Base-by-base conservation (phyloP, 1,140 invertebrate species). In the Lepidurus apus region DNA sequence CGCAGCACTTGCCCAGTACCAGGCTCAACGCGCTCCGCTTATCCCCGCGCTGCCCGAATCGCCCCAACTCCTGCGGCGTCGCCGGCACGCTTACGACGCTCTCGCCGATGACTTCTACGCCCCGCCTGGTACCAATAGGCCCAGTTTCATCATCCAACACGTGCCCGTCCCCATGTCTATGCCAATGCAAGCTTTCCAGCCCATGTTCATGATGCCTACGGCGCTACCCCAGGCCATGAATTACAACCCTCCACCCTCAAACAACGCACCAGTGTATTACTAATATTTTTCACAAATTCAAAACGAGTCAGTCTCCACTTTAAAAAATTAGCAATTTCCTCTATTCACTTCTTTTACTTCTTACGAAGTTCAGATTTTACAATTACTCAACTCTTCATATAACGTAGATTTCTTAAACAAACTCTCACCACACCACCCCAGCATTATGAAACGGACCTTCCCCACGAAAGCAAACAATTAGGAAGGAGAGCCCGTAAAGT, bases 121-220 rank as follows among this genome's bases (percentile, higher is more conserved):
- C 9, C 8, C 4, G 53, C 53, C 53, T 1, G 17, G n/a, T 17
- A 7, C 21, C 17, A 65, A 65, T 21, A 65, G 17, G 8, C 53
- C 53, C 13, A 65, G 21, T 65, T n/a, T 65, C 53, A 65, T 65
- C 53, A 21, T 65, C 21, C 53, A 65, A 65, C 53, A 65, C n/a
- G 53, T 65, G 6, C 53, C 53, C 13, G 53, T 65, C 7, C 53
- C 53, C 21, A 65, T 65, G 53, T 13, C 53, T n/a, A 65, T 65
- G 53, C 53, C 53, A n/a, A 9, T 65, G 53, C 53, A 13, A n/a
- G 53, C 53, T 65, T 65, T 65, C 53, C 53, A 65, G 21, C 53
- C 53, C 13, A 65, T 65, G 53, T 65, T 65, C 53, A 65, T 65
- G 53, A 65, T 65, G 53, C 53, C 53, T n/a, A 8, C 53, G 4